These are phyloP conservation scores for Anastatus disparis DNA, from an alignment of 1,140 invertebrate genomes.

Conservation along the genomic window DNA sequence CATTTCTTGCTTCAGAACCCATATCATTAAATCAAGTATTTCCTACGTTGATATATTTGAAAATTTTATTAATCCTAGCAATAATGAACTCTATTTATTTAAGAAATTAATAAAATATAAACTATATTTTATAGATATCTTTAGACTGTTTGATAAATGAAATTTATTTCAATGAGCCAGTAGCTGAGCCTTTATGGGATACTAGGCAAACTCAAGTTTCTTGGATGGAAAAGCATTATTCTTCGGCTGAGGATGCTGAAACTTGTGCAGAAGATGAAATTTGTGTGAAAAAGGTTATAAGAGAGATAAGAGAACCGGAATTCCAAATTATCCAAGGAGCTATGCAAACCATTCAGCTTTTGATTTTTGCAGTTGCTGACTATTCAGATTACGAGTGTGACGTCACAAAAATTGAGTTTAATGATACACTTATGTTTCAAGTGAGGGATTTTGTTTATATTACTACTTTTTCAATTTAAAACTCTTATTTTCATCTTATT, in stretches of 20 bases:
- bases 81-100: too few relatives aligned
- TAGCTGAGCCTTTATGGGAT: slow-evolving; percentile 47
- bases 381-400: slow-evolving; percentile 50
- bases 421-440: slow-evolving; percentile 57
- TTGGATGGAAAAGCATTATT: slow-evolving; percentile 41
- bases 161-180: slow-evolving; percentile 30
- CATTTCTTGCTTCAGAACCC: slow-evolving; percentile 48
- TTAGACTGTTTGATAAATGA: slow-evolving; percentile 47
- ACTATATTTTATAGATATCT: slow-evolving; percentile 36
- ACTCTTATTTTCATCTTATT: slow-evolving; percentile 1
- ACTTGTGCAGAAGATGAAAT: slow-evolving; percentile 4
- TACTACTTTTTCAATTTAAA: background rate
- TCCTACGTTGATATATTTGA: too few relatives aligned
- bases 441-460: slow-evolving; percentile 39
- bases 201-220: slow-evolving; percentile 46
- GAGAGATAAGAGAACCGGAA: slow-evolving; percentile 44
- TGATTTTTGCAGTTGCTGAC: slow-evolving; percentile 46
- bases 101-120: too few relatives aligned
- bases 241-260: background rate
- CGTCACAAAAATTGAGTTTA: slow-evolving; percentile 49
- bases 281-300: slow-evolving; percentile 40
- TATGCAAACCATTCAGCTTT: slow-evolving; percentile 41
- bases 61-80: too few relatives aligned
- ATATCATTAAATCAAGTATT: slow-evolving; percentile 45
- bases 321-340: slow-evolving; percentile 44